A percentile compares a stretch with the other conserved stretches of the same genome.
Conservation (phyloP, 2,888 invertebrate species). For the Sceliomorpha sp. region DNA sequence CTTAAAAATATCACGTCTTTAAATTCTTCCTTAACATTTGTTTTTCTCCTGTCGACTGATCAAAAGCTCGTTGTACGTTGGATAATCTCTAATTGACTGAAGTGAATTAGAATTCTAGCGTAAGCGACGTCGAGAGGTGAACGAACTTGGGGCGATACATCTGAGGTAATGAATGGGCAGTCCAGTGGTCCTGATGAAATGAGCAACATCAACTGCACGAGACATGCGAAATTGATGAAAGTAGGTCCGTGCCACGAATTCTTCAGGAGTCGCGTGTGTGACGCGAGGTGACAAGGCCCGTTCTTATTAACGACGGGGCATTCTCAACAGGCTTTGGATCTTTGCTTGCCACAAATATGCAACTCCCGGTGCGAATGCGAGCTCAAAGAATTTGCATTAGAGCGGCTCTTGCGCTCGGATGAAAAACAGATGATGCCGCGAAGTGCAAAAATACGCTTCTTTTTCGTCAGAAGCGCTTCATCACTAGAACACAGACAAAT, state of each 20-base stretch:
- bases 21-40: too few species aligned
- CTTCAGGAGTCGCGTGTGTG: conserved; percentile 62
- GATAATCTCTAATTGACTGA: too few species aligned
- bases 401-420: conserved; percentile 34
- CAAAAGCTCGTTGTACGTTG: too few species aligned
- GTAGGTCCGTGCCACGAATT: conserved; percentile 70
- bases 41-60: too few species aligned
- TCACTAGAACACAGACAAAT: conserved; percentile 49
- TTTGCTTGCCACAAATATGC: conserved; percentile 62
- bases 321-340: conserved; percentile 73
- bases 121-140: conserved; percentile 24
- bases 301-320: conserved; percentile 78
- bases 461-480: conserved; percentile 27
- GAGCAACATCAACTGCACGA: conserved; percentile 27
- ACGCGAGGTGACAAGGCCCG: conserved; percentile 53
- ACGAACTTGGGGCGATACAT: conserved; percentile 34
- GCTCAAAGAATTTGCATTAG: conserved; percentile 54
- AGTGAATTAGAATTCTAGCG: conserved; percentile 7
- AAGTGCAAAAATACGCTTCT: conserved; percentile 37
- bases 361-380: conserved; percentile 58
- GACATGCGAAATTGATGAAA: conserved; percentile 74
- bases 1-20: too few species aligned
- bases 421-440: conserved; percentile 62
- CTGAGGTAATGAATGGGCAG: conserved; percentile 32
- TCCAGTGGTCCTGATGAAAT: conserved; percentile 27